Evolutionary conservation across 37 sponge, comb jelly and placozoan genomes (phyloP), one percentile per base, ranked within the genome.

Genomic region (Chondrilla cf. caribensis): DNA sequence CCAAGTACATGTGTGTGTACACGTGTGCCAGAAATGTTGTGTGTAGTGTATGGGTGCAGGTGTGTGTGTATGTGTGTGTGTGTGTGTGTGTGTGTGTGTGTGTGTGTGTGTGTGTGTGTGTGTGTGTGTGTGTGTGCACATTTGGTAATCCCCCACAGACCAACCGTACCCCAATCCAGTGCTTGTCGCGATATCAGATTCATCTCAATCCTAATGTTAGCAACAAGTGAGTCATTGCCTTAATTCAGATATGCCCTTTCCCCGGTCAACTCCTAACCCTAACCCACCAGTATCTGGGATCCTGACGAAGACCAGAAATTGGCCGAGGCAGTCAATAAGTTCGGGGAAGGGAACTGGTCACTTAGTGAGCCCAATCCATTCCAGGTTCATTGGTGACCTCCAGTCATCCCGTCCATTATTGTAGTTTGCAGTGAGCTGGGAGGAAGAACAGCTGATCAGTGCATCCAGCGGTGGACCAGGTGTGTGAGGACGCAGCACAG

Each of bases 391-490:
- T n/a, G n/a, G n/a, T n/a, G n/a, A n/a, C n/a, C n/a, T n/a, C n/a
- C n/a, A n/a, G n/a, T n/a, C n/a, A n/a, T n/a, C n/a, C n/a, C n/a
- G n/a, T n/a, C n/a, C 22, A 15, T 62, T 37, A 9, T 4, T 70
- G 5, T 37, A 73, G 76, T 73, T 22, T 37, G 38, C 24, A 39
- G 76, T 73, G 76, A 73, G 44, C 41, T 73, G 24, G 44, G 76
- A n/a, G 76, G 76, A 36, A 31, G 42, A 5, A 73, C 76, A 24
- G 44, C 76, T n/a, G 36, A 73, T 37, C 76, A 73, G 76, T 73
- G 76, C 9, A n/a, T 73, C 2, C 76, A 73, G 43, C 41, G 76
- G 44, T 73, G 76, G 76, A 43, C 76, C 21, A 39, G 76, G 7
- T n/a, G 76, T 73, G 76, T 73, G 14, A 11, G 2, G 8, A 73